phyloP scores from a whole-genome alignment of 2,888 invertebrate genomes.

The Drosophila leonis region DNA sequence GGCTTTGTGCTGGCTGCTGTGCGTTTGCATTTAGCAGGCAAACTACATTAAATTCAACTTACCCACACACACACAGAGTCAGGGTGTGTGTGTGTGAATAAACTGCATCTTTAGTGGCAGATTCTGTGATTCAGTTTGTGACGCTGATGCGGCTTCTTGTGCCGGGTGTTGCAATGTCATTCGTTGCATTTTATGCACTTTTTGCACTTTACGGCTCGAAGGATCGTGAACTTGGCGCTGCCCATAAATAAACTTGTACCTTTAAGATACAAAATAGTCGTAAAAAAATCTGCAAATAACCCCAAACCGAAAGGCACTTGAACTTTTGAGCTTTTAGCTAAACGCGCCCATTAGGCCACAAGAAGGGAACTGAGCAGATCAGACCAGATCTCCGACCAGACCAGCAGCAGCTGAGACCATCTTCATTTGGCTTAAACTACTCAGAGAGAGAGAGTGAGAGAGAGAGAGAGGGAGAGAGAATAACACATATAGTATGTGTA shows the following conservation, averaged over 20 bases:
- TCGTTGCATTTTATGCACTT: constrained; percentile 78
- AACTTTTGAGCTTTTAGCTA: constrained; percentile 65
- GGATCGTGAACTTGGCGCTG: constrained; percentile 59
- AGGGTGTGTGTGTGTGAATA: constrained; percentile 23
- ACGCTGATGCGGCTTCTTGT: constrained; percentile 66
- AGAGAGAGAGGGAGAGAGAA: neutral
- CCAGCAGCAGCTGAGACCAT: constrained; percentile 28
- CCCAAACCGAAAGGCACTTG: constrained; percentile 57
- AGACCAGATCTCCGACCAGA: constrained; percentile 1
- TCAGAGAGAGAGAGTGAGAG: neutral
- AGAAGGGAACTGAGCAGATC: constrained; percentile 11
- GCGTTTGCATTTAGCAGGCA: constrained; percentile 73
- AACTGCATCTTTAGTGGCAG: constrained; percentile 72
- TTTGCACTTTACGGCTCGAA: constrained; percentile 72
- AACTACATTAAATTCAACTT: constrained; percentile 79
- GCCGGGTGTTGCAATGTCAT: constrained; percentile 78
- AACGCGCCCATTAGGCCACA: constrained; percentile 33
- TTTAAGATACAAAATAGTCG: constrained; percentile 78
- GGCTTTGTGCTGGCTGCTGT: constrained; percentile 42
- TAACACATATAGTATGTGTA: constrained; percentile 38
- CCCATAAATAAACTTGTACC: constrained; percentile 79
- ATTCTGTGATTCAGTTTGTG: constrained; percentile 73
- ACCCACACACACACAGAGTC: constrained; percentile 38
- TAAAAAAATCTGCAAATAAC: constrained; percentile 75
- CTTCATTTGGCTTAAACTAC: constrained; percentile 34